Percentiles rank a stretch among this genome's conserved stretches.
Evolutionary conservation across 1,140 invertebrate species (phyloP).

Genomic region (Anastrepha obliqua): DNA sequence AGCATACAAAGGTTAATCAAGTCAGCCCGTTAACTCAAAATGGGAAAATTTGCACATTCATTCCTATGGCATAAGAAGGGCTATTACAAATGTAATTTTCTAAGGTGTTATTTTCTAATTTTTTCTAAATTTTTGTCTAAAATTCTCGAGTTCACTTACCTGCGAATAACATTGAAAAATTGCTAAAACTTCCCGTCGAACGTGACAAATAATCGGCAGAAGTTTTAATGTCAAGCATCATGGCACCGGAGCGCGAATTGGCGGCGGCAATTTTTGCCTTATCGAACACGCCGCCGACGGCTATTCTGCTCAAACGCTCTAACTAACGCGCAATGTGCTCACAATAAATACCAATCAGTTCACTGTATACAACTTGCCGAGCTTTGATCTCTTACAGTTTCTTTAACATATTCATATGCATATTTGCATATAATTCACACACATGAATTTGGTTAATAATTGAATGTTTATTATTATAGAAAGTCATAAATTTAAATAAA

Average conservation of each 20-base stretch:
- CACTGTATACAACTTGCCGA: not conserved
- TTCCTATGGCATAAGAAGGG: too few relatives aligned
- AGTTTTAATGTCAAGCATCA: slow-evolving; percentile 83
- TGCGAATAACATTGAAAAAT: slow-evolving; percentile 84
- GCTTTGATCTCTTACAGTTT: not conserved
- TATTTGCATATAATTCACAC: not conserved
- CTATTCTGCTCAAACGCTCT: not conserved
- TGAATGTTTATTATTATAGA: not conserved
- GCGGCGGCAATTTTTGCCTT: slow-evolving; percentile 48
- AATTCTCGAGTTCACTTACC: slow-evolving; percentile 74
- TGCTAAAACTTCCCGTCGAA: slow-evolving; percentile 81
- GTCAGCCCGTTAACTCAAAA: too few relatives aligned
- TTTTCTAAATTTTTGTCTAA: too few relatives aligned
- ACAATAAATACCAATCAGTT: not conserved
- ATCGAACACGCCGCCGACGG: slow-evolving; percentile 46
- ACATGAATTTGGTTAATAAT: not conserved
- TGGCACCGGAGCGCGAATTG: slow-evolving; percentile 58
- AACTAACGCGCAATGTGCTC: not conserved
- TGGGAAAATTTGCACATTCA: too few relatives aligned
- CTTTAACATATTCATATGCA: not conserved
- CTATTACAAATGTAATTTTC: too few relatives aligned
- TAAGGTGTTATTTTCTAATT: too few relatives aligned
- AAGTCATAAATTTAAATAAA: not conserved
- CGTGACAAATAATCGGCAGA: slow-evolving; percentile 83
- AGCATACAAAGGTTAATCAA: too few relatives aligned